Conservation (phyloP, 2,888 invertebrate genomes). For the Dinocampus coccinellae region DNA sequence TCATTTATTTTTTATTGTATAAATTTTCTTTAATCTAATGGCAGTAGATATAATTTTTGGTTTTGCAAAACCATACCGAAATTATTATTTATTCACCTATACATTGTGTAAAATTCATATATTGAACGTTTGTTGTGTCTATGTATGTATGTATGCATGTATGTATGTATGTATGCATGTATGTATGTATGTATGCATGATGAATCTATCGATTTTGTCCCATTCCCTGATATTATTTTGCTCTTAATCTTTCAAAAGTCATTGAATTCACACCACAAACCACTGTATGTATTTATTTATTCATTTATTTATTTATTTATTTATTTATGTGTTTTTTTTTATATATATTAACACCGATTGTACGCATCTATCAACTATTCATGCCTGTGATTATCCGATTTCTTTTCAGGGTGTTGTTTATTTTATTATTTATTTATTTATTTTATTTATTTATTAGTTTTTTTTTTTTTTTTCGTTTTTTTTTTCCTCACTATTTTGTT, state of each 20-base stretch:
- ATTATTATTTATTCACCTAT: conserved; percentile 2
- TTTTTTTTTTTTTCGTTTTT: no score
- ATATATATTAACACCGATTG: neutral
- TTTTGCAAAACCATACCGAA: neutral
- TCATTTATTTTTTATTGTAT: neutral
- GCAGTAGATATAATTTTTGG: conserved; percentile 10
- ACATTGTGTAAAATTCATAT: neutral
- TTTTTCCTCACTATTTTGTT: conserved; percentile 39
- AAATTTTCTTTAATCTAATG: conserved; percentile 14
- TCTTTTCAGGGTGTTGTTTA: no score
- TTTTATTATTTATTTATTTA: no score
- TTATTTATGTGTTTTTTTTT: neutral
- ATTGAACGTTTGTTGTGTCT: no score
- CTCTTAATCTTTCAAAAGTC: conserved; percentile 1
- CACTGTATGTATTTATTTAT: neutral
- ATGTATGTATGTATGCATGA: no score
- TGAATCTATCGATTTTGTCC: neutral
- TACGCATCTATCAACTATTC: conserved; percentile 1
- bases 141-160: no score
- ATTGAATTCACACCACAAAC: neutral
- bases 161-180: no score
- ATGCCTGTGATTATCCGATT: conserved; percentile 28
- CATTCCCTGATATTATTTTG: neutral
- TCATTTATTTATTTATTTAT: neutral
- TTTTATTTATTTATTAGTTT: no score